Evolutionary conservation across 2,888 invertebrate species (phyloP), one percentile per base, ranked within the genome.

Genomic region (Epinotia nisella): DNA sequence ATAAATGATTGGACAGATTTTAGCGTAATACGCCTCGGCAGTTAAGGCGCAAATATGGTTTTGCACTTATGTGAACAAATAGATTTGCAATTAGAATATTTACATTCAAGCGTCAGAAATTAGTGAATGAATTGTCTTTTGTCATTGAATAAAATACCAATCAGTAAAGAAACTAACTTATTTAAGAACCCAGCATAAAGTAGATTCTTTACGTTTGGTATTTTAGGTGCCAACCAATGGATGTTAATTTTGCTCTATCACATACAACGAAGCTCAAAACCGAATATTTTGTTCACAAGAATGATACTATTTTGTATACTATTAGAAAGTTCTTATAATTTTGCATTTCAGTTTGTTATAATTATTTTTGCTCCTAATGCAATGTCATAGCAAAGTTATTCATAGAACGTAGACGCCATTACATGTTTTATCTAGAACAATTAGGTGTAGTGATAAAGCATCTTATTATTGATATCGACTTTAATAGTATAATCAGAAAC

Each of bases 341-440:
- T 49, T 13, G n/a, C n/a, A 49, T 49, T n/a, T 49, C 49, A n/a
- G 15, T 49, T 49, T 49, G n/a, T 49, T 49, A 49, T 49, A 49
- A 49, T 45, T 45, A 45, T 4, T 56, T 56, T 13, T 56, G 13
- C 19, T 56, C 4, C 11, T 56, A 15, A 29, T 29, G 3, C 24
- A 56, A 56, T 29, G 29, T 29, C 5, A 58, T 58, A 58, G 58
- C 29, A 24, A 58, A 15, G 45, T 29, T 24, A 58, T 58, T 15
- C 24, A 24, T 5, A 5, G 3, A 29, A 9, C 29, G 21, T 13
- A 11, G n/a, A 49, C 49, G 49, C 49, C n/a, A 49, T 49, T 49
- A 49, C 7, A 11, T 21, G 13, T 55, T 21, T 21, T 21, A 19
- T 55, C 21, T 55, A 19, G 0, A 55, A 56, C 21, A 56, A 7